A percentile compares a stretch with the other conserved stretches of the same genome.
Conservation (phyloP, 2,888 invertebrate genomes). For the Spisula solida region DNA sequence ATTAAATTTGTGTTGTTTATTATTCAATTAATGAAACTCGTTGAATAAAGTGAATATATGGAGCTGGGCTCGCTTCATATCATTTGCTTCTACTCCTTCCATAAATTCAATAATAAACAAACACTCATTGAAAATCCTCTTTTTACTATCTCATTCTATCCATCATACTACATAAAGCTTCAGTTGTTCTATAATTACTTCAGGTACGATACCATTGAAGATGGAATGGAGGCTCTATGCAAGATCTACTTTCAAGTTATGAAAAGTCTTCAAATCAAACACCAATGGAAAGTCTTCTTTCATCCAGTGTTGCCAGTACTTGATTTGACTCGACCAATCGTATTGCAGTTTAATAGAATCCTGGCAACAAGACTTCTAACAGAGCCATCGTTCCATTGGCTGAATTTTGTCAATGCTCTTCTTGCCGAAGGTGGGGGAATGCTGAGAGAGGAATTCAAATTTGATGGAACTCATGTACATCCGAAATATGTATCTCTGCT, state of each 20-base stretch:
- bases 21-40: too few relatives aligned
- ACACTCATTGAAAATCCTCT: too few relatives aligned
- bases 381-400: constrained; percentile 62
- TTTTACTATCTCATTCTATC: too few relatives aligned
- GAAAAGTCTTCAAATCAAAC: constrained; percentile 53
- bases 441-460: constrained; percentile 53
- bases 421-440: constrained; percentile 54
- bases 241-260: constrained; percentile 69
- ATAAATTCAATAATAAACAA: too few relatives aligned
- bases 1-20: too few relatives aligned
- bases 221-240: constrained; percentile 70
- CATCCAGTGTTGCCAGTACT: constrained; percentile 75
- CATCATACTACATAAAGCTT: too few relatives aligned
- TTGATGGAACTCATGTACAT: constrained; percentile 74
- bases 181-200: too few relatives aligned
- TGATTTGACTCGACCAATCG: constrained; percentile 72
- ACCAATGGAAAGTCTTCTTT: constrained; percentile 70
- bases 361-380: constrained; percentile 65
- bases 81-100: too few relatives aligned
- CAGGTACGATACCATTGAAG: constrained; percentile 72
- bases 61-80: too few relatives aligned
- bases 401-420: constrained; percentile 71
- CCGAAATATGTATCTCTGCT: constrained; percentile 64
- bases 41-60: too few relatives aligned
- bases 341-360: constrained; percentile 74